Evolutionary conservation across 2,797 vertebrate genomes (phyloP), one percentile per base, ranked within the genome.

Genomic region (Lycodopsis pacificus): DNA sequence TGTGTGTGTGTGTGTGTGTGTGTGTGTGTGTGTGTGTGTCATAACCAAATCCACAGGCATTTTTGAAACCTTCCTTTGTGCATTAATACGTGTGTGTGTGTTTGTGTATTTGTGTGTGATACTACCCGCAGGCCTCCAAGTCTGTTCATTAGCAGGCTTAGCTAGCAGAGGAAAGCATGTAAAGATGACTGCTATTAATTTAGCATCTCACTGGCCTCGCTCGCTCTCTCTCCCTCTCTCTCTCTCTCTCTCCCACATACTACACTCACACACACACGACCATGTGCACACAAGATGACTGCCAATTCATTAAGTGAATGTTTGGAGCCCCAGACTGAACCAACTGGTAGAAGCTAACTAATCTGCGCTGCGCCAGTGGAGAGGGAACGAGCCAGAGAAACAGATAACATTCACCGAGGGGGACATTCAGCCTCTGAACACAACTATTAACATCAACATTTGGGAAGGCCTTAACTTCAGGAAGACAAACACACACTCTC

Each of bases 151-250:
- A 94, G 90, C 73, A 88, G 88, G 86, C 91, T 89, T 90, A 88
- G 86, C 89, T 83, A 87, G 89, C 91, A 90, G 85, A 92, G 90
- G 90, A 88, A 91, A 86, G 84, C 84, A 84, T 92, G 87, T 93
- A 91, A 93, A 92, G 90, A 93, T 92, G 91, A 94, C 92, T 89
- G 89, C 93, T 93, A 93, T 95, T 95, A 93, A 95, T 95, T 94
- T 94, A 93, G 90, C 89, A 92, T 94, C 92, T 94, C 91, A 83
- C 88, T 91, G 83, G 83, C 78, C 83, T 88, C 82, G 58, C 77
- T 90, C 51, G 5, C 76, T 67, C 73, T 68, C 20, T 7, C 76
- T 77, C 73, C 25, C 53, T 56, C 78, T 46, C 65, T 34, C 30
- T 30, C 78, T 44, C 65, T 30, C 66, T 15, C 17, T 1, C 32